Percentiles rank a stretch among this genome's conserved stretches.
Evolutionary conservation across 2,888 invertebrate species (phyloP).

Genomic region (Lithophane socia): DNA sequence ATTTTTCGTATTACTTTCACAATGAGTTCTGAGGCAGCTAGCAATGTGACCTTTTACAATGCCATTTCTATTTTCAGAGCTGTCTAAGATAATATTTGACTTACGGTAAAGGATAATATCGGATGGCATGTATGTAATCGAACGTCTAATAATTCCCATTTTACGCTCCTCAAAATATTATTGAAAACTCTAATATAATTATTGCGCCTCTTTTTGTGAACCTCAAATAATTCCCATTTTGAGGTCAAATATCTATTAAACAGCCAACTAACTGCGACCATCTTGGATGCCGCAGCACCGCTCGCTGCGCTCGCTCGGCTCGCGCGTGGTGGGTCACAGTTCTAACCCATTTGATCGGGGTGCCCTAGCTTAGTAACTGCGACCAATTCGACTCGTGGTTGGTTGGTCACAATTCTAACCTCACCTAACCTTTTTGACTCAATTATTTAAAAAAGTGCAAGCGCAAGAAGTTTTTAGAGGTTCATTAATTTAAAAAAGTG

Average conservation of each 20-base stretch:
- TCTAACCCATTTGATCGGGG: neutral
- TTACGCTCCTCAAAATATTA: neutral
- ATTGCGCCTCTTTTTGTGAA: neutral
- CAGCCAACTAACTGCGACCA: too few relatives aligned
- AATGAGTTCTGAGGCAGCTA: neutral
- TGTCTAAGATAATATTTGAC: neutral
- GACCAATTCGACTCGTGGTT: too few relatives aligned
- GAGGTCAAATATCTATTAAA: neutral
- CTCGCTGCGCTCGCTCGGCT: neutral
- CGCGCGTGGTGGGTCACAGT: too few relatives aligned
- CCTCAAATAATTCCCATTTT: neutral
- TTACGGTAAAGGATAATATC: neutral
- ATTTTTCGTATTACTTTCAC: slow-evolving; percentile 24
- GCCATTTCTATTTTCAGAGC: neutral
- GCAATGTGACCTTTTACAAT: slow-evolving; percentile 25
- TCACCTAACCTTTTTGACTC: too few relatives aligned
- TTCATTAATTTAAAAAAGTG: neutral
- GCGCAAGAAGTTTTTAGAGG: neutral
- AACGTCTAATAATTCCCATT: neutral
- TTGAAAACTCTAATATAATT: neutral
- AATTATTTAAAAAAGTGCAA: neutral
- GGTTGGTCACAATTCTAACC: too few relatives aligned
- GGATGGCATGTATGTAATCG: too few relatives aligned
- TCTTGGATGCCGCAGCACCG: neutral
- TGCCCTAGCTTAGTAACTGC: too few relatives aligned